Conservation (phyloP, 1,140 invertebrate species). For the Papilio polyxenes region DNA sequence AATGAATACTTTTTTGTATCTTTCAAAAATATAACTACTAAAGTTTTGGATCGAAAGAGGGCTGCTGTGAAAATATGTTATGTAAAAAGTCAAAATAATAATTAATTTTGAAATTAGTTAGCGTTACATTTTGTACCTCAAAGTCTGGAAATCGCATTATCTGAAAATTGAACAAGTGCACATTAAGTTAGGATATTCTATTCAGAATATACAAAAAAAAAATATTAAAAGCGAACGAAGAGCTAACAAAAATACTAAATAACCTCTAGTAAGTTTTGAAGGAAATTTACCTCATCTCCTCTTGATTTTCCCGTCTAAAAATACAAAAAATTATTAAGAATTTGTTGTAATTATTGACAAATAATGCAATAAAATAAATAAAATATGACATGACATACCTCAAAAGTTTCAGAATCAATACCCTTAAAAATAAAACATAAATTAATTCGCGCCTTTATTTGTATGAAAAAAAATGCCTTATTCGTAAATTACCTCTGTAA, state of each 20-base stretch:
- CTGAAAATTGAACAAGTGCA: constrained; percentile 47
- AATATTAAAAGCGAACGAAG: not conserved
- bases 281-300: constrained; percentile 50
- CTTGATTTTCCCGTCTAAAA: constrained; percentile 62
- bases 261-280: not conserved
- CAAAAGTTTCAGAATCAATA: constrained; percentile 70
- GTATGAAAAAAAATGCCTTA: constrained; percentile 19
- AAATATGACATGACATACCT: constrained; percentile 53
- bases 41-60: too few relatives aligned
- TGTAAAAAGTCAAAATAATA: not conserved
- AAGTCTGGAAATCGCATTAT: constrained; percentile 65
- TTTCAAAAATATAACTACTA: too few relatives aligned
- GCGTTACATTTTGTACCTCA: constrained; percentile 49
- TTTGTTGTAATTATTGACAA: constrained; percentile 20
- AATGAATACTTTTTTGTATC: too few relatives aligned
- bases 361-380: constrained; percentile 37
- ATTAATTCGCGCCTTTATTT: constrained; percentile 39
- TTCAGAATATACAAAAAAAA: not conserved
- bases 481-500: constrained; percentile 60
- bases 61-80: too few relatives aligned
- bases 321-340: constrained; percentile 20
- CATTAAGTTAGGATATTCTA: not conserved
- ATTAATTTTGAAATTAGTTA: not conserved
- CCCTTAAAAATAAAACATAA: constrained; percentile 58
- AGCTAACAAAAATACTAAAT: not conserved